phyloP scores from a whole-genome alignment of 2,113 vertebrate species.

The Eurypyga helias region DNA sequence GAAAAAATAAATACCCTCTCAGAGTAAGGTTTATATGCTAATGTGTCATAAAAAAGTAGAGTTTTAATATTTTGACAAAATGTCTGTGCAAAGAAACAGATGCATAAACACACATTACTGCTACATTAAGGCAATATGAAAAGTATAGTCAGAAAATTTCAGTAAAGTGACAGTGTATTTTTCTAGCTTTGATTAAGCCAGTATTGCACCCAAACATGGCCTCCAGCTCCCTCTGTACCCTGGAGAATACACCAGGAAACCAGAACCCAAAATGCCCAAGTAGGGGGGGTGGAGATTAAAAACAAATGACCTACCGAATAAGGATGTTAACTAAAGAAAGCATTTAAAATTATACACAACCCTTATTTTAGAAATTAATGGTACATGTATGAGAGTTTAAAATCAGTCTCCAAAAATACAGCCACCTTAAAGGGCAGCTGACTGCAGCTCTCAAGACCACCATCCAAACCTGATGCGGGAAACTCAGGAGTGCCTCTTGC shows the following conservation, averaged over 20 bases:
- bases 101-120: slow-evolving; percentile 90
- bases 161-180: slow-evolving; percentile 95
- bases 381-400: slow-evolving; percentile 26
- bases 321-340: slow-evolving; percentile 43
- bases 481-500: not conserved
- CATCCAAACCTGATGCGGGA: not conserved
- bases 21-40: slow-evolving; percentile 86
- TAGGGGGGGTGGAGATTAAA: slow-evolving; percentile 41
- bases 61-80: slow-evolving; percentile 85
- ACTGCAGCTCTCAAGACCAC: not conserved
- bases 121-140: slow-evolving; percentile 98
- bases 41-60: slow-evolving; percentile 89
- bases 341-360: slow-evolving; percentile 10
- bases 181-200: slow-evolving; percentile 86
- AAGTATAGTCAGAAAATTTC: slow-evolving; percentile 84
- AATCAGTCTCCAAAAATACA: not conserved
- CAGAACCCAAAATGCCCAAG: slow-evolving; percentile 75
- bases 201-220: slow-evolving; percentile 90
- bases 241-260: slow-evolving; percentile 77
- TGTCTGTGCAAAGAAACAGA: slow-evolving; percentile 94
- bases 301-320: slow-evolving; percentile 31
- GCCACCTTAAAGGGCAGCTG: not conserved
- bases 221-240: slow-evolving; percentile 80
- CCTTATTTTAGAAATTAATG: slow-evolving; percentile 30
- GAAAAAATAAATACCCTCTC: slow-evolving; percentile 91